Percentiles rank a stretch among this genome's conserved stretches.
Evolutionary conservation across 2,797 vertebrate genomes (phyloP).

Genomic region (Tokudaia muenninki): DNA sequence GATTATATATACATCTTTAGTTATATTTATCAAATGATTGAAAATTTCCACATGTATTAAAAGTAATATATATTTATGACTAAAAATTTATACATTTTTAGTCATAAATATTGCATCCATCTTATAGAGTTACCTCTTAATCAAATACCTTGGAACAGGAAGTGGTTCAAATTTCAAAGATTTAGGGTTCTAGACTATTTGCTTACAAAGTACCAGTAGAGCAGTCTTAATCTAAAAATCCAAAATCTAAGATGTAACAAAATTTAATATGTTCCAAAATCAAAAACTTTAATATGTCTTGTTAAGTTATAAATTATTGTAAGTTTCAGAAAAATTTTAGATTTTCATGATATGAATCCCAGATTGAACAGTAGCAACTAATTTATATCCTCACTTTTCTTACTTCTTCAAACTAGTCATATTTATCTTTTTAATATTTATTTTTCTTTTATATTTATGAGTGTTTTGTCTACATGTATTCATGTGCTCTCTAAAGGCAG

Average conservation of each 20-base stretch:
- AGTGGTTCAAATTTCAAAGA: background rate
- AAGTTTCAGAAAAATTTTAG: background rate
- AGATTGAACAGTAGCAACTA: background rate
- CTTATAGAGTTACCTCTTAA: background rate
- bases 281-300: background rate
- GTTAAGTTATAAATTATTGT: background rate
- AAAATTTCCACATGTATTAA: conserved; percentile 28
- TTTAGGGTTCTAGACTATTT: background rate
- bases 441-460: background rate
- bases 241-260: background rate
- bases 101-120: background rate
- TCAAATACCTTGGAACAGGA: background rate
- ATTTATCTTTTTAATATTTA: background rate
- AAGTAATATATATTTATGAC: background rate
- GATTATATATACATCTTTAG: background rate
- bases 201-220: background rate
- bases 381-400: background rate
- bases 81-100: background rate
- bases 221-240: background rate
- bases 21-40: background rate
- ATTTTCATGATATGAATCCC: background rate
- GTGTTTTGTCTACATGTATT: background rate
- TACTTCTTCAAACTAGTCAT: background rate
- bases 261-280: background rate
- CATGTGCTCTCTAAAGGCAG: background rate